A percentile compares a stretch with the other conserved stretches of the same genome.
Conservation (phyloP, 2,797 vertebrate species). For the Notamacropus eugenii region DNA sequence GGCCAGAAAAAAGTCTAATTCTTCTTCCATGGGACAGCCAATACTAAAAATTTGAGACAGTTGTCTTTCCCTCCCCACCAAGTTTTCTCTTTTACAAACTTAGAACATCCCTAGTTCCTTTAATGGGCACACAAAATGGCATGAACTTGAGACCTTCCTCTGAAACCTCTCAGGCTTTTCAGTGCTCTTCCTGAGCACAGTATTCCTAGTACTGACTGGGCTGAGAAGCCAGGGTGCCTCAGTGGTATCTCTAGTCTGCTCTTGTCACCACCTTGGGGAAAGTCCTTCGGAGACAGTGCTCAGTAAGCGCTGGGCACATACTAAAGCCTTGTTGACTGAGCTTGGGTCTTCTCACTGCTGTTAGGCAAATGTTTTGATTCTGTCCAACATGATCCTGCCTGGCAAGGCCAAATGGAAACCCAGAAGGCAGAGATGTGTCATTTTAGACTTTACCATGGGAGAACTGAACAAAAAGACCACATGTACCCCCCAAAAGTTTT, state of each 20-base stretch:
- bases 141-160: not conserved
- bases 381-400: not conserved
- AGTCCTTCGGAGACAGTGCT: not conserved
- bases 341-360: not conserved
- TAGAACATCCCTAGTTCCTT: not conserved
- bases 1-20: not conserved
- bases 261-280: not conserved
- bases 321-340: not conserved
- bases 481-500: not conserved
- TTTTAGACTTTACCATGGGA: not conserved
- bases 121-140: not conserved
- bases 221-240: not conserved
- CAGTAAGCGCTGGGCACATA: too few species aligned
- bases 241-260: not conserved
- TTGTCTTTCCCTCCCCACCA: not conserved
- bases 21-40: not conserved
- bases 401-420: not conserved
- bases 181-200: not conserved
- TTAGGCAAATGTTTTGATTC: not conserved
- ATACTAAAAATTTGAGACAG: not conserved
- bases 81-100: not conserved
- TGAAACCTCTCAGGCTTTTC: not conserved
- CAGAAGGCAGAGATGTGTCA: not conserved
- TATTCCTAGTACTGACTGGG: not conserved
- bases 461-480: constrained; percentile 9